phyloP scores from a whole-genome alignment of 2,888 invertebrate genomes.

The Hydroisotoma schaefferi region DNA sequence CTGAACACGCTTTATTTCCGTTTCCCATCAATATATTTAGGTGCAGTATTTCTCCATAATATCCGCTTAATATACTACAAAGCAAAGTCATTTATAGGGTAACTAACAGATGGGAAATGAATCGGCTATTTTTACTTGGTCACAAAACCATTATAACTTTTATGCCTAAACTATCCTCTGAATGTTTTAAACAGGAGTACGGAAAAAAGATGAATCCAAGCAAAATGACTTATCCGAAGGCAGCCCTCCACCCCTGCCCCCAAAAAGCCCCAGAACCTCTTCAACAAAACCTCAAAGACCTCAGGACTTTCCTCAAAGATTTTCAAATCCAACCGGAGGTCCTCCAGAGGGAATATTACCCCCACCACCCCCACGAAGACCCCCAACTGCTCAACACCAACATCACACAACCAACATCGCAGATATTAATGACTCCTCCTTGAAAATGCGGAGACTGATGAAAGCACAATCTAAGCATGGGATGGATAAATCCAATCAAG shows the following conservation, averaged over 20 bases:
- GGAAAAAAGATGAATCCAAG: background rate
- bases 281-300: constrained; percentile 43
- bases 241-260: constrained; percentile 49
- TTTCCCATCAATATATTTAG: no score
- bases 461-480: constrained; percentile 64
- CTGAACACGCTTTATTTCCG: no score
- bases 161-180: background rate
- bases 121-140: background rate
- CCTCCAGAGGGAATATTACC: constrained; percentile 34
- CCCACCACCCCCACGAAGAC: constrained; percentile 57
- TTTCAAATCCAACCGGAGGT: constrained; percentile 16
- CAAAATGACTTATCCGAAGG: no score
- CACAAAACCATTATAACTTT: background rate
- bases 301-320: constrained; percentile 44
- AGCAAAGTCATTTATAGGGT: no score
- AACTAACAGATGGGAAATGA: no score
- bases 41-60: no score
- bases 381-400: background rate
- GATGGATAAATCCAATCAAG: no score
- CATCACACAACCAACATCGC: no score
- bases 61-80: no score
- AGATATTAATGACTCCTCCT: constrained; percentile 71
- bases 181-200: background rate
- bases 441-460: constrained; percentile 70
- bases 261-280: constrained; percentile 48